phyloP scores from a whole-genome alignment of 1,140 invertebrate species.

The Temnothorax nylanderi region DNA sequence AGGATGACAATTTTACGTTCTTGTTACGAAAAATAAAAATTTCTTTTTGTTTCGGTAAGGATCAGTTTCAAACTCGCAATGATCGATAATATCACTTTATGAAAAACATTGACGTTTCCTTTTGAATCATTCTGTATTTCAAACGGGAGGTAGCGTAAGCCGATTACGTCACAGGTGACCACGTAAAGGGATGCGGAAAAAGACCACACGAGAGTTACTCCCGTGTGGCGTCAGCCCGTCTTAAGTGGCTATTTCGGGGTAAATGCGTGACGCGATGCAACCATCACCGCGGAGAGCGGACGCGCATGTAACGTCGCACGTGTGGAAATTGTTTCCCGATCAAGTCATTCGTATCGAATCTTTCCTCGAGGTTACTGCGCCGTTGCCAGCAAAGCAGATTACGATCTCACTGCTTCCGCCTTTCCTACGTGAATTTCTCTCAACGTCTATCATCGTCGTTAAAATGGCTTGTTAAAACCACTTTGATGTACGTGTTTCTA shows the following conservation, averaged over 20 bases:
- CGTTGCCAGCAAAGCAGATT: conserved; percentile 42
- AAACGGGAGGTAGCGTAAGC: conserved; percentile 14
- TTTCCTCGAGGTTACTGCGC: conserved; percentile 13
- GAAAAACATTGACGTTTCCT: not conserved
- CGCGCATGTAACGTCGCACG: not conserved
- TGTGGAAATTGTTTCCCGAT: conserved; percentile 72
- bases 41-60: not conserved
- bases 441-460: not conserved
- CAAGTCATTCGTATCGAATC: conserved; percentile 66
- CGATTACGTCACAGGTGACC: conserved; percentile 60
- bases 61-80: not conserved
- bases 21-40: not conserved
- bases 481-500: not conserved
- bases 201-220: conserved; percentile 16
- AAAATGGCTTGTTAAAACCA: not conserved
- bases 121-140: conserved; percentile 21
- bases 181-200: conserved; percentile 34
- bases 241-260: conserved; percentile 60
- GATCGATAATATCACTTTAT: not conserved
- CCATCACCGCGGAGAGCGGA: not conserved
- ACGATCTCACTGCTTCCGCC: not conserved
- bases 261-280: conserved; percentile 49
- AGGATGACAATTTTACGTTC: not conserved
- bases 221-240: conserved; percentile 40
- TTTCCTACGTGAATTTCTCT: not conserved